These are phyloP conservation scores for Montipora sp. DNA, from an alignment of 64 coral and sea anemone genomes.

Conservation along the genomic window DNA sequence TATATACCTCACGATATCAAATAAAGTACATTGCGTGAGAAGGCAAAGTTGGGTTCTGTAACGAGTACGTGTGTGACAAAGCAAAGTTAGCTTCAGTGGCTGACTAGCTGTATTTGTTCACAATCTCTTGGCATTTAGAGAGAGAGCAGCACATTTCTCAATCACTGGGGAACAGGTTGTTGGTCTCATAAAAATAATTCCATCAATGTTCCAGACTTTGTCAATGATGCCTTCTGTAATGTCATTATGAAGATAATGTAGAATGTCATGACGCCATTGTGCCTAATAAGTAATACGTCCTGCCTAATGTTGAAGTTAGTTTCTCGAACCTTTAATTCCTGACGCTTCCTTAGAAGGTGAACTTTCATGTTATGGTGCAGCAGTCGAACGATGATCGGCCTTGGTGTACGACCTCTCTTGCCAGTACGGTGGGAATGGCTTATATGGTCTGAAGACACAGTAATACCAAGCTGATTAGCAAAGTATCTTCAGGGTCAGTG, in stretches of 20 bases:
- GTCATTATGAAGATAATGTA: constrained; percentile 15
- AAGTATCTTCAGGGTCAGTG: constrained; percentile 56
- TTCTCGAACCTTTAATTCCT: constrained; percentile 11
- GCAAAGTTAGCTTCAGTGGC: background rate
- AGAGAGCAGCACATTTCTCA: background rate
- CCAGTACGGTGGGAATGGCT: constrained; percentile 46
- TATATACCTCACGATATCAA: background rate
- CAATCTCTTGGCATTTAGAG: background rate
- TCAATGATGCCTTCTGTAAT: background rate
- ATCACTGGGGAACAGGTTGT: background rate
- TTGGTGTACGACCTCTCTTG: constrained; percentile 18
- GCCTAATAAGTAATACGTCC: constrained; percentile 2
- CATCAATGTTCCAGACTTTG: background rate
- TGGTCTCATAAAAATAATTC: background rate
- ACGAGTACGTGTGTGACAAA: background rate
- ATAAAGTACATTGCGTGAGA: background rate
- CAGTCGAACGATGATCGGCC: constrained; percentile 43
- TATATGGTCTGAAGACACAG: constrained; percentile 37
- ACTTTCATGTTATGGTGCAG: constrained; percentile 49
- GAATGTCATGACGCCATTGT: constrained; percentile 29
- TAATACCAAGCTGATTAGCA: constrained; percentile 45
- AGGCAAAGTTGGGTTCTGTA: background rate
- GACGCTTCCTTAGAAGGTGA: constrained; percentile 26
- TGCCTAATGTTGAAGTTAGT: constrained; percentile 32
- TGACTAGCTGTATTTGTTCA: background rate